Evolutionary conservation across 2,888 invertebrate genomes (phyloP).

Genomic region (Perdita meconis): DNA sequence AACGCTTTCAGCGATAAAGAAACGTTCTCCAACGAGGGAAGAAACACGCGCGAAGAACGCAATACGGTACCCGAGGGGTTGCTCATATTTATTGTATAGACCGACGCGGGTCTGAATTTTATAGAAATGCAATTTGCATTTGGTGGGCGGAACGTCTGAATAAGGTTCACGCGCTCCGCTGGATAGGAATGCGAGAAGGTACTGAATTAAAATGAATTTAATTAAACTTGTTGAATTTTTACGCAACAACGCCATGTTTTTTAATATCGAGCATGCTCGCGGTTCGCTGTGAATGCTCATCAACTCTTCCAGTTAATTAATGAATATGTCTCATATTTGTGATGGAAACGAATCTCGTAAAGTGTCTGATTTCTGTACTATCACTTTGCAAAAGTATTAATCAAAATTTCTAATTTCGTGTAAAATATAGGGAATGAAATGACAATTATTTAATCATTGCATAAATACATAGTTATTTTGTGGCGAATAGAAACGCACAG

Average conservation of each 20-base stretch:
- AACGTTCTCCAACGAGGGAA: not conserved
- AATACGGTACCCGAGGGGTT: not conserved
- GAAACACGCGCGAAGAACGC: not conserved
- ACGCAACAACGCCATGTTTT: conserved; percentile 17
- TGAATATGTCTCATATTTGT: not conserved
- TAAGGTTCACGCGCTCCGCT: not conserved
- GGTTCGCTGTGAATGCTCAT: not conserved
- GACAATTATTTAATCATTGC: too few species aligned
- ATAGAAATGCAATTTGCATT: not conserved
- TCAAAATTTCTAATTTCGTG: too few species aligned
- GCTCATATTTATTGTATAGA: not conserved
- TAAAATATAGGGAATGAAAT: too few species aligned
- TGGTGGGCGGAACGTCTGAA: not conserved
- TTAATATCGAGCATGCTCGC: conserved; percentile 31
- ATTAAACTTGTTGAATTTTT: not conserved
- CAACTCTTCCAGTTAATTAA: not conserved
- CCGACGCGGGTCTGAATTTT: not conserved
- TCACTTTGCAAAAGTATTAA: conserved; percentile 1
- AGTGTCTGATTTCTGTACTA: not conserved
- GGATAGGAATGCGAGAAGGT: not conserved
- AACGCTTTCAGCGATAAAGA: not conserved
- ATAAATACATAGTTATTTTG: not conserved
- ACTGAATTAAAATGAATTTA: not conserved
- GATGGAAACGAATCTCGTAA: not conserved
- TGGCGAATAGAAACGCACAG: too few species aligned